Conservation (phyloP, 1,140 invertebrate genomes). For the Drosophila albomicans region DNA sequence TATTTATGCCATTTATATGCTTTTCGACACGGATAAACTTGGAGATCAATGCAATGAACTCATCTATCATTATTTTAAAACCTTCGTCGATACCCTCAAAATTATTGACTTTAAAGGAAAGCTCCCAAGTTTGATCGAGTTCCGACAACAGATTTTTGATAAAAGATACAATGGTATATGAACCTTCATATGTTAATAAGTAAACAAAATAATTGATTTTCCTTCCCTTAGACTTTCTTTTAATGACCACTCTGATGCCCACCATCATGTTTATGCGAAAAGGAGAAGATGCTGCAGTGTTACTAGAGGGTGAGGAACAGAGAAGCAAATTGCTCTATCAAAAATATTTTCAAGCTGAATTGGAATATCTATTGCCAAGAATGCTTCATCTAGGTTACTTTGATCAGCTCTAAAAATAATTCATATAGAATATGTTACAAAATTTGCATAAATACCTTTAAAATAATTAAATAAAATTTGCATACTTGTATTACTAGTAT, state of each 20-base stretch:
- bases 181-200: background rate
- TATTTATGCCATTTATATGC: constrained; percentile 37
- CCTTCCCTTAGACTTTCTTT: background rate
- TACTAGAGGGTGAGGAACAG: background rate
- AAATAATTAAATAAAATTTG: background rate
- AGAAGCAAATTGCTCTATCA: background rate
- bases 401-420: background rate
- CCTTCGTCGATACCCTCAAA: constrained; percentile 31
- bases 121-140: constrained; percentile 25
- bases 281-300: background rate
- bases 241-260: background rate
- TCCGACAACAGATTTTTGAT: constrained; percentile 29
- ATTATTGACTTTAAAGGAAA: constrained; percentile 27
- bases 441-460: too few relatives aligned
- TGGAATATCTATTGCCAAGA: background rate
- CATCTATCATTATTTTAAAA: constrained; percentile 39
- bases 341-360: background rate
- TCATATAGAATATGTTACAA: background rate
- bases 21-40: constrained; percentile 32
- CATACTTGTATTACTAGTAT: too few relatives aligned
- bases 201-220: background rate
- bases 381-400: constrained; percentile 2
- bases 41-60: constrained; percentile 36
- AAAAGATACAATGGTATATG: constrained; percentile 35
- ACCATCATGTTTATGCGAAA: background rate